phyloP scores from a whole-genome alignment of 2,113 vertebrate genomes.

The Phodopus roborovskii region DNA sequence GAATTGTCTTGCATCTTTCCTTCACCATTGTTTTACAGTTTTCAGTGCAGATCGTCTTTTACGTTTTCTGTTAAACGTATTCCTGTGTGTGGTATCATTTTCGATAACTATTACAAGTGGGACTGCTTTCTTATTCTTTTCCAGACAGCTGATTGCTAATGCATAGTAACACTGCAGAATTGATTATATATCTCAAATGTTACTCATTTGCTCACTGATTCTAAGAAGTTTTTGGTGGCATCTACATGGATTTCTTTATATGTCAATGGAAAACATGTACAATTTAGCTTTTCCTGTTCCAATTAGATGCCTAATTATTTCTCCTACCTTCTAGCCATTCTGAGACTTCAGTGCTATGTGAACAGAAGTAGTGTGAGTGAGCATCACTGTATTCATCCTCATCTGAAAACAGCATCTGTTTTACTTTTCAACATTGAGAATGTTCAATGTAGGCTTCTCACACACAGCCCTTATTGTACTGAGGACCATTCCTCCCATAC shows the following conservation, averaged over 20 bases:
- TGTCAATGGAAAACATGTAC: background rate
- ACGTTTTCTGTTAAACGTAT: no score
- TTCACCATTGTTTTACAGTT: no score
- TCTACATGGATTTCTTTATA: background rate
- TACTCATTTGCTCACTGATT: background rate
- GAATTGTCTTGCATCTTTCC: no score
- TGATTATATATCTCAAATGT: background rate
- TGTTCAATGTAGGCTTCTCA: background rate
- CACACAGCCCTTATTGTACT: background rate
- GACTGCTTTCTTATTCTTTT: background rate
- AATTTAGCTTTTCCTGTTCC: background rate
- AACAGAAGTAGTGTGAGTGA: background rate
- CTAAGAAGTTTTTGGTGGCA: background rate
- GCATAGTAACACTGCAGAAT: background rate
- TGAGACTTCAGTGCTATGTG: background rate
- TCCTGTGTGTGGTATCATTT: no score
- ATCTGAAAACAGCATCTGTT: background rate
- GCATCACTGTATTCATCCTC: background rate
- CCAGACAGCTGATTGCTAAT: background rate
- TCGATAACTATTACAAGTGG: no score
- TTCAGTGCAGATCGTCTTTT: no score
- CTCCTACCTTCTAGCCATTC: background rate
- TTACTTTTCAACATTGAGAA: background rate
- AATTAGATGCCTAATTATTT: background rate
- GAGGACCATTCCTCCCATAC: background rate